These are phyloP conservation scores for Pseudanteris insignis DNA, from an alignment of 2,888 invertebrate species.

Conservation along the genomic window DNA sequence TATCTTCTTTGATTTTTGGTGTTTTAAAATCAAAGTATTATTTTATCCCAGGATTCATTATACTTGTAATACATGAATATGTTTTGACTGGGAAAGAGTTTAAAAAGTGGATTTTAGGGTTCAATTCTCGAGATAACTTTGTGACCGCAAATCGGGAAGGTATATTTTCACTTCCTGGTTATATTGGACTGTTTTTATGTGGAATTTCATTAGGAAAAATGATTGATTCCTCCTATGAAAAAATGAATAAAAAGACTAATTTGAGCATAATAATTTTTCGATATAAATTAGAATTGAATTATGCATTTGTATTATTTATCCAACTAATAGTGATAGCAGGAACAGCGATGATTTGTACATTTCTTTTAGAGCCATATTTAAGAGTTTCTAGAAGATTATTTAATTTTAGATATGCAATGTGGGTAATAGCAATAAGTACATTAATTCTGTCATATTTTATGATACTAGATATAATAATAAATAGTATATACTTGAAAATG, in stretches of 20 bases:
- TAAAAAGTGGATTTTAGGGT: slow-evolving; percentile 77
- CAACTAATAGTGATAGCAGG: slow-evolving; percentile 56
- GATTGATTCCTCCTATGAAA: slow-evolving; percentile 61
- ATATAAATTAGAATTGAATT: slow-evolving; percentile 50
- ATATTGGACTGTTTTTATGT: slow-evolving; percentile 82
- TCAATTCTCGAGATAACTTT: slow-evolving; percentile 70
- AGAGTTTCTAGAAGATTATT: slow-evolving; percentile 82
- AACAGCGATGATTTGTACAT: slow-evolving; percentile 66
- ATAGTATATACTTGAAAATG: background rate
- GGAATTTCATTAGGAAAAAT: slow-evolving; percentile 74
- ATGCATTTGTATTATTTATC: slow-evolving; percentile 56
- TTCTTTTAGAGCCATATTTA: slow-evolving; percentile 68
- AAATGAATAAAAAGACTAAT: slow-evolving; percentile 15
- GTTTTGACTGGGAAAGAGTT: slow-evolving; percentile 71
- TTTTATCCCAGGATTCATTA: slow-evolving; percentile 69
- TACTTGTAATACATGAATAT: slow-evolving; percentile 75
- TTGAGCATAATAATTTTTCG: slow-evolving; percentile 47
- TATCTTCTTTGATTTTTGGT: slow-evolving; percentile 73
- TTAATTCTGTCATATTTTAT: slow-evolving; percentile 70
- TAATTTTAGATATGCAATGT: slow-evolving; percentile 83
- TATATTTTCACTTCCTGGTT: slow-evolving; percentile 84
- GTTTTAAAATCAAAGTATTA: slow-evolving; percentile 69
- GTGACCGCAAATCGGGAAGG: slow-evolving; percentile 92
- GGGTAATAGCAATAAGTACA: slow-evolving; percentile 76
- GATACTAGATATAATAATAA: slow-evolving; percentile 68